These are phyloP conservation scores for Psylliodes chrysocephalus DNA, from an alignment of 2,888 invertebrate genomes.

Conservation along the genomic window DNA sequence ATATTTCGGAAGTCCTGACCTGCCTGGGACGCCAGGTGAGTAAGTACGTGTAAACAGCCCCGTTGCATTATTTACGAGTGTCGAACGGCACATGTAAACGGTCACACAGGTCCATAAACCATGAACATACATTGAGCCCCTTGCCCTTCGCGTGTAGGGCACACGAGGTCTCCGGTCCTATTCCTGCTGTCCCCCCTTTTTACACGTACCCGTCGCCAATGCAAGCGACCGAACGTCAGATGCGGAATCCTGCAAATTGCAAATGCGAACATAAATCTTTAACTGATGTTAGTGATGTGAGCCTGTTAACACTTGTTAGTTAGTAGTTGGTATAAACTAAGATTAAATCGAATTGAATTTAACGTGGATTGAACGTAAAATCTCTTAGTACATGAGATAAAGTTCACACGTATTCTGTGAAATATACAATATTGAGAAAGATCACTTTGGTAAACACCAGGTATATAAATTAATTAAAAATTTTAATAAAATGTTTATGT, in stretches of 20 bases:
- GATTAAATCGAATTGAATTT: too few species aligned
- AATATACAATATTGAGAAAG: too few species aligned
- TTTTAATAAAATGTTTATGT: too few species aligned
- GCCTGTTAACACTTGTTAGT: neutral
- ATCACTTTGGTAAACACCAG: too few species aligned
- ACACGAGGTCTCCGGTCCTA: neutral
- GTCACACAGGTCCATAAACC: conserved; percentile 16
- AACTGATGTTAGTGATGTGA: neutral
- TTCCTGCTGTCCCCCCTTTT: neutral
- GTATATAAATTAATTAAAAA: too few species aligned
- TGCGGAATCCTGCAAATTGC: neutral
- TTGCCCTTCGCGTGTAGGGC: conserved; percentile 1
- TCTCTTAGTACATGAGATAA: too few species aligned
- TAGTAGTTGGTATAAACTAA: too few species aligned
- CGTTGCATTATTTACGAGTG: conserved; percentile 19
- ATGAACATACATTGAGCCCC: conserved; percentile 16
- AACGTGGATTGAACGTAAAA: too few species aligned
- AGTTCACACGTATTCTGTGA: too few species aligned
- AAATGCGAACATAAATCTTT: neutral
- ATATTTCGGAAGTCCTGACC: neutral
- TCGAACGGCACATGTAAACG: conserved; percentile 21
- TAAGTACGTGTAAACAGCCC: conserved; percentile 20
- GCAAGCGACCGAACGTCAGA: neutral
- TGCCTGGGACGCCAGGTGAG: neutral
- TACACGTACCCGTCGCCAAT: neutral